Evolutionary conservation across 2,113 vertebrate genomes (phyloP).

Genomic region (Pipra filicauda): DNA sequence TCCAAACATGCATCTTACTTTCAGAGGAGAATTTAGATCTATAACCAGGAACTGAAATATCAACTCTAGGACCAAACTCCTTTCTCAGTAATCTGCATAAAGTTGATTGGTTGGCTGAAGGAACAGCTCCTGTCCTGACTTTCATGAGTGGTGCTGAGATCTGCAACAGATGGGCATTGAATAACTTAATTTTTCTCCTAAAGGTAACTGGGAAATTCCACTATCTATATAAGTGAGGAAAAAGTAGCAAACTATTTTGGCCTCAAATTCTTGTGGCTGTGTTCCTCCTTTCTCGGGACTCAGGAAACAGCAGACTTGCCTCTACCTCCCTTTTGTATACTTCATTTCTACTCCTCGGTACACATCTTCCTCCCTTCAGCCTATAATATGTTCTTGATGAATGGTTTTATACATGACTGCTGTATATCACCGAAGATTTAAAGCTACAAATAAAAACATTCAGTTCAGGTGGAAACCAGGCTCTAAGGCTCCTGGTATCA

Average conservation of each 20-base stretch:
- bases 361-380: neutral
- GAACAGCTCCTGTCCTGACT: neutral
- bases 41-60: neutral
- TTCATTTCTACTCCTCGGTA: neutral
- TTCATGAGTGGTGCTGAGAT: neutral
- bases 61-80: neutral
- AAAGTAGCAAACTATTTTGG: neutral
- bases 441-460: neutral
- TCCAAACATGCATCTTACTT: neutral
- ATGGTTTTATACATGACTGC: neutral
- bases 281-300: neutral
- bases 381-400: neutral
- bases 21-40: neutral
- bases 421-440: neutral
- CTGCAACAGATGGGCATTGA: neutral
- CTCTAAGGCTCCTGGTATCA: neutral
- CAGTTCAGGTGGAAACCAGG: neutral
- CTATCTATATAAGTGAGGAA: neutral
- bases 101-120: neutral
- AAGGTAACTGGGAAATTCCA: neutral
- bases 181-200: neutral
- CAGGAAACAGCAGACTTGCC: neutral
- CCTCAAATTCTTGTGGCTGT: neutral
- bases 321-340: neutral
- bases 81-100: neutral